Percentiles rank a stretch among this genome's conserved stretches.
Evolutionary conservation across 2,113 vertebrate species (phyloP).

Genomic region (Siphamia tubifer): DNA sequence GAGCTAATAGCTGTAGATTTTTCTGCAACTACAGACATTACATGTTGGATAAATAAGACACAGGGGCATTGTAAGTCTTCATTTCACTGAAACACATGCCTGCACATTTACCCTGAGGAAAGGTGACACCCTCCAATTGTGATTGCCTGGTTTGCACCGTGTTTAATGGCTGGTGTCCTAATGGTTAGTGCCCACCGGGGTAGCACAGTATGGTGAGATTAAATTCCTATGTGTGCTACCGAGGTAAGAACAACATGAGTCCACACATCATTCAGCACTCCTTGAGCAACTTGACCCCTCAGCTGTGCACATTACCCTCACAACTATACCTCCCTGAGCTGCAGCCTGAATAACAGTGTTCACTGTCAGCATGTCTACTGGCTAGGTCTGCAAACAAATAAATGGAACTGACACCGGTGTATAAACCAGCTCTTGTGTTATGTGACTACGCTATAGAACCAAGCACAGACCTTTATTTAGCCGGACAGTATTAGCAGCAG

Average conservation of each 20-base stretch:
- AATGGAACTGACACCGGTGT: background rate
- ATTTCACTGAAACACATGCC: too few relatives aligned
- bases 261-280: background rate
- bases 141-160: background rate
- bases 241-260: background rate
- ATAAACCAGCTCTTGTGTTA: background rate
- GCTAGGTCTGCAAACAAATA: background rate
- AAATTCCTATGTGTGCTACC: background rate
- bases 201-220: background rate
- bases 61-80: too few relatives aligned
- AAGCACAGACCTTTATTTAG: background rate
- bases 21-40: too few relatives aligned
- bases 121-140: too few relatives aligned
- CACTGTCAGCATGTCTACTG: background rate
- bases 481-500: background rate
- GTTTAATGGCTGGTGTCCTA: background rate
- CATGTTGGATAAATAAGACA: too few relatives aligned
- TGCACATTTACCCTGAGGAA: too few relatives aligned
- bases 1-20: too few relatives aligned
- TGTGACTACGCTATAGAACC: background rate
- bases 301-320: background rate
- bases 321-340: background rate
- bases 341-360: background rate
- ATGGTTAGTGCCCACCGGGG: background rate
- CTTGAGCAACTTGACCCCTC: background rate